phyloP scores from a whole-genome alignment of 2,888 invertebrate species.

The Biston stratarius region DNA sequence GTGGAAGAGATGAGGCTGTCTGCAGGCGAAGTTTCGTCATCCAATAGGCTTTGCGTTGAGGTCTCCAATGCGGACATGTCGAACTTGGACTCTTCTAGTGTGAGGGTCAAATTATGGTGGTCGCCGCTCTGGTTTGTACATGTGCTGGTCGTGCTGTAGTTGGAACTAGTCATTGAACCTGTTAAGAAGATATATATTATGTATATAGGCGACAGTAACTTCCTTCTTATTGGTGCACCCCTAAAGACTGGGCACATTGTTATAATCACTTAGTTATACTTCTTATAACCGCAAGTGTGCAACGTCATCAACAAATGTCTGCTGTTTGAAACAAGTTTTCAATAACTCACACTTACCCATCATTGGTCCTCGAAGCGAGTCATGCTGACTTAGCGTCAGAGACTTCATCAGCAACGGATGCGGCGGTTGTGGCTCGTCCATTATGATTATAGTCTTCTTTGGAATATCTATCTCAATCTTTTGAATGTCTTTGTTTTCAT shows the following conservation, averaged over 20 bases:
- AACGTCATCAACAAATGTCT: too few relatives aligned
- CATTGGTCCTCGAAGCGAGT: conserved; percentile 75
- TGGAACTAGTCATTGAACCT: conserved; percentile 84
- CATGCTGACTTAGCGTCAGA: conserved; percentile 77
- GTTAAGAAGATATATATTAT: conserved; percentile 23
- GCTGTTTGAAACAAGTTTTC: background rate
- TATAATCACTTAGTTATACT: too few relatives aligned
- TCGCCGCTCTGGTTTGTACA: conserved; percentile 81
- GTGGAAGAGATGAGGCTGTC: conserved; percentile 90
- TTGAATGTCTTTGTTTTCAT: conserved; percentile 64
- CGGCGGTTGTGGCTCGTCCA: conserved; percentile 76
- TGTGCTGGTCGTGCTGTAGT: conserved; percentile 83
- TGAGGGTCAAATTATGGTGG: conserved; percentile 86
- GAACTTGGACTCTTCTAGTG: conserved; percentile 91
- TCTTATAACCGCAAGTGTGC: background rate
- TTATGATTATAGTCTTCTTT: conserved; percentile 74
- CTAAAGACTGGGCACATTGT: too few relatives aligned
- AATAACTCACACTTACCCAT: conserved; percentile 64
- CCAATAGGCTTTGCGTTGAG: conserved; percentile 89
- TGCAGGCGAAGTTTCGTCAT: conserved; percentile 94
- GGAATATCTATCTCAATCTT: conserved; percentile 63
- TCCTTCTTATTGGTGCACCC: too few relatives aligned
- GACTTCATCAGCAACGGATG: conserved; percentile 84
- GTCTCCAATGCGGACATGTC: conserved; percentile 90
- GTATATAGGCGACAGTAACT: too few relatives aligned